phyloP scores from a whole-genome alignment of 2,888 invertebrate species.

The Dicyrtoma fusca region DNA sequence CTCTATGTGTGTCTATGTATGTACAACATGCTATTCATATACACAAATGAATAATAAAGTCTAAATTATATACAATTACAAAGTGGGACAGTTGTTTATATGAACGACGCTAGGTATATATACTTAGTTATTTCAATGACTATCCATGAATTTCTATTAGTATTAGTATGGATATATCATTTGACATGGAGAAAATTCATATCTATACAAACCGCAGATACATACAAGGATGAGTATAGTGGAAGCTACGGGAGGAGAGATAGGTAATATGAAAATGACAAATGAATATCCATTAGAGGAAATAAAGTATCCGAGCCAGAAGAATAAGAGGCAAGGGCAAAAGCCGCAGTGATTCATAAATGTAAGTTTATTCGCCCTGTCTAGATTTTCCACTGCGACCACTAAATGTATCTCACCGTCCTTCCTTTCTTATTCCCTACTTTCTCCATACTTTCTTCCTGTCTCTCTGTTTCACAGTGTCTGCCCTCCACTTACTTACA shows the following conservation, averaged over 20 bases:
- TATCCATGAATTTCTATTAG: no score
- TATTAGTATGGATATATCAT: no score
- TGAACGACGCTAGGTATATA: no score
- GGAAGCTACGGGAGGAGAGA: neutral
- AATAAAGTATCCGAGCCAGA: slow-evolving; percentile 14
- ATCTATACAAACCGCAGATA: no score
- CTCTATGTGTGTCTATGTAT: no score
- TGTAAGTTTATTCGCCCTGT: slow-evolving; percentile 7
- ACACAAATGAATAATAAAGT: no score
- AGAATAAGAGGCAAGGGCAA: slow-evolving; percentile 22
- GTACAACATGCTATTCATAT: no score
- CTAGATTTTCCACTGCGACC: slow-evolving; percentile 4
- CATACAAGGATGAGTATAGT: neutral
- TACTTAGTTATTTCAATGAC: no score
- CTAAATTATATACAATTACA: no score
- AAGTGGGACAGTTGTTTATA: no score
- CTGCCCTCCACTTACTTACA: neutral
- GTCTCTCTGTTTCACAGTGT: no score
- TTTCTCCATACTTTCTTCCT: neutral
- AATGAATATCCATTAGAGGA: slow-evolving; percentile 35
- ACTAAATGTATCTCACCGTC: slow-evolving; percentile 4
- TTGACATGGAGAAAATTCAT: neutral
- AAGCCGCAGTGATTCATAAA: slow-evolving; percentile 31
- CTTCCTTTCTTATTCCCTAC: neutral
- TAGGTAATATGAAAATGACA: slow-evolving; percentile 30